Evolutionary conservation across 2,888 invertebrate genomes (phyloP), one percentile per base, ranked within the genome.

Genomic region (Drosophila anomelani): DNA sequence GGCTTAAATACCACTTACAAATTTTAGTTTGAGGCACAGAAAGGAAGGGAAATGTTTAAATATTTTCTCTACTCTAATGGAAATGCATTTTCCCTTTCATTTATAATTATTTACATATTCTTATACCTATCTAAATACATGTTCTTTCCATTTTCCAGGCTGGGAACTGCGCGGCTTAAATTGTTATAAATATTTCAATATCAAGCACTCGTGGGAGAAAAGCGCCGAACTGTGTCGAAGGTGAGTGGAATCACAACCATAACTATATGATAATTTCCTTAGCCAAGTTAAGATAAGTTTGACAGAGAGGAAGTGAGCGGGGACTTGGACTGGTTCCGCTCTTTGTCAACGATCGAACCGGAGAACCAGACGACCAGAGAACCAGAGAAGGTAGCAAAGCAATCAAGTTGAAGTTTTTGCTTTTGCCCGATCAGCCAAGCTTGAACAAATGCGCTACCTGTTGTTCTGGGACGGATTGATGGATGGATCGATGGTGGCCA

Each of bases 161-260:
- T 98, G 98, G 98, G 97, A 97, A 93, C 94, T 97, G 88, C 95
- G 95, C 93, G 97, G 97, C 90, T 95, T 97, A 90, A 95, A 97
- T 93, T 98, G 98, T 94, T 98, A 98, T 94, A 98, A 97, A 95
- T 98, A 97, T 94, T 98, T 98, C 94, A 97, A 97, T 93, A 98
- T 98, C 92, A 96, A 96, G 93, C 98, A 98, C 94, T 98, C 98
- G 79, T 98, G 98, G 98, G 97, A 97, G 93, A 97, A 97, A 94
- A 97, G 98, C 83, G 97, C 97, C 79, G 97, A 98, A 94, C 94
- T 98, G 93, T 98, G 98, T 94, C 96, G 97, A 94, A 97, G 97
- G 98, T 98, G 94, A 94, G 93, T 93, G 74, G 79, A 85, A 70
- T 69, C 73, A 77, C 66, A 58, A 80, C 80, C 82, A 89, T 77